Base-by-base conservation (phyloP, 2,888 invertebrate species). In the Mellilla xanthometata region DNA sequence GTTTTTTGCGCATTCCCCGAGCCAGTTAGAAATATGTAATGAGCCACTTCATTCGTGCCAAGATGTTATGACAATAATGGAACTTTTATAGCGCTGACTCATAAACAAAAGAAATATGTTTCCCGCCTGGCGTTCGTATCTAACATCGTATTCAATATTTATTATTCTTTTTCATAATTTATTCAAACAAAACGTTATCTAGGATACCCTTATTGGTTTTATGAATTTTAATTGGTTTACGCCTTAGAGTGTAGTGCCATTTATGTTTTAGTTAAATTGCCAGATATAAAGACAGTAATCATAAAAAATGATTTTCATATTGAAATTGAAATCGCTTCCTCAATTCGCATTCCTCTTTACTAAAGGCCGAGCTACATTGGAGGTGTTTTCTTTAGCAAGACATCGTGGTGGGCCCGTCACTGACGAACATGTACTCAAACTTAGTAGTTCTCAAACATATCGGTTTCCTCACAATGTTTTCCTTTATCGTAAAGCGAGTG, bases 61-160 rank as follows among this genome's bases (percentile, higher is more conserved):
- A 76, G 65, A 72, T 64, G 65, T 68, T 69, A 67, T 64, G 63
- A 69, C 64, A 69, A 68, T 69, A 68, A 72, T 70, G 68, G 58
- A 63, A 55, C 60, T 73, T 73, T 75, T 72, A 76, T 69, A 61
- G 55, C 64, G 54, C 51, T 42, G 52, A 57, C 52, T 61, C 65
- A 62, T 68, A 72, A 73, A 74, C 63, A 65, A 60, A 62, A 61
- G 53, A 65, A 65, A 65, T 60, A 59, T 49, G 53, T 61, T 63
- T 62, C 53, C 46, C 40, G 46, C 28, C 36, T 30, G n/a, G 39
- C 30, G 46, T 34, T 39, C 31, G 12, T n/a, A n/a, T n/a, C 27
- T 40, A 31, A 32, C 23, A 34, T 35, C 48, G 44, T 36, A 46
- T 36, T 47, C 42, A 47, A 43, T 52, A 51, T 52, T 47, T 57